A percentile compares a stretch with the other conserved stretches of the same genome.
These are phyloP conservation scores for Scaptomyza hsui DNA, from an alignment of 1,140 invertebrate species.

Conservation along the genomic window DNA sequence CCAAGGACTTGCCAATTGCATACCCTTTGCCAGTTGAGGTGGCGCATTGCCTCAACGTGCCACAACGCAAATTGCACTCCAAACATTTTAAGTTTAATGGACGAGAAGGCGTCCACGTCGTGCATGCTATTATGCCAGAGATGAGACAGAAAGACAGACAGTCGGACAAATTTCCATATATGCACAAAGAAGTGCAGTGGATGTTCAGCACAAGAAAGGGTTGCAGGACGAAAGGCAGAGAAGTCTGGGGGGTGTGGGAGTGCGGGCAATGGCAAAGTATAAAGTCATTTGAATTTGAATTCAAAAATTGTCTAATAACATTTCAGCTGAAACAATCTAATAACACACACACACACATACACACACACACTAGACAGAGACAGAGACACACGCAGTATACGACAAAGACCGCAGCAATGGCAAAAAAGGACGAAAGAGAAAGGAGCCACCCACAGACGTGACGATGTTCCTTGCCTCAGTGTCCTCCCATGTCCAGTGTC, in stretches of 20 bases:
- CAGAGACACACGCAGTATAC: conserved; percentile 12
- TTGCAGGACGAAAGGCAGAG: background rate
- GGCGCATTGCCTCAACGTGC: conserved; percentile 42
- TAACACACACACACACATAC: conserved; percentile 53
- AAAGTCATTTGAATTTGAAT: conserved; percentile 83
- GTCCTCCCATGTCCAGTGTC: background rate
- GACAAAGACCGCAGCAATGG: conserved; percentile 40
- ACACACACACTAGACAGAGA: background rate
- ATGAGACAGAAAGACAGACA: conserved; percentile 18
- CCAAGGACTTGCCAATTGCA: background rate
- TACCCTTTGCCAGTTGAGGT: conserved; percentile 1
- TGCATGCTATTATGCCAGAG: conserved; percentile 28
- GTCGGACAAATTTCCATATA: conserved; percentile 27
- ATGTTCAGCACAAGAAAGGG: background rate
- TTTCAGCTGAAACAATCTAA: conserved; percentile 81
- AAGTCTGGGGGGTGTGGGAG: conserved; percentile 1
- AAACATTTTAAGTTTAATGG: conserved; percentile 71
- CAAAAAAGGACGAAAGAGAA: conserved; percentile 69
- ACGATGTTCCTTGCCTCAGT: conserved; percentile 34
- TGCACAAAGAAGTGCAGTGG: conserved; percentile 57
- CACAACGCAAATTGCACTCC: conserved; percentile 63
- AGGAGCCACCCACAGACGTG: conserved; percentile 64
- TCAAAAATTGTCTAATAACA: conserved; percentile 81
- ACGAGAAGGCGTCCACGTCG: conserved; percentile 60
- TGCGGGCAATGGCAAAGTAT: conserved; percentile 51